These are phyloP conservation scores for Polydesmus complanatus DNA, from an alignment of 2,888 invertebrate genomes.

Conservation along the genomic window DNA sequence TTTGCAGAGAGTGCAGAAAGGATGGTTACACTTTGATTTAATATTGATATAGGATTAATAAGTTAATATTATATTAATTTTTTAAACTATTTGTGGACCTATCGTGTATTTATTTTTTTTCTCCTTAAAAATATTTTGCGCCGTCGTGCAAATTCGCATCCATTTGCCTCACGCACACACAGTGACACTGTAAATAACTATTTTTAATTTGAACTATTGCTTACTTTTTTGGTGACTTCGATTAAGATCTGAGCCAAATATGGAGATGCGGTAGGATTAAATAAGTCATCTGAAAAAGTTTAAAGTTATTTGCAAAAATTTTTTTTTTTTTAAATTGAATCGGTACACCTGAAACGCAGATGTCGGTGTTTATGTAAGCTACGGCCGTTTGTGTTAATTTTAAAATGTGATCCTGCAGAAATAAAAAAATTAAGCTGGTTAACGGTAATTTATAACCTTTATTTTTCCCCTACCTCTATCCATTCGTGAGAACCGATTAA, in stretches of 20 bases:
- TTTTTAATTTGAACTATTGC: not conserved
- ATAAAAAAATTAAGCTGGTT: not conserved
- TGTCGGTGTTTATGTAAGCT: slow-evolving; percentile 21
- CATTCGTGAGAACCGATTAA: slow-evolving; percentile 39
- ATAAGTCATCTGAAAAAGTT: not conserved
- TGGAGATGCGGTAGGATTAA: not conserved
- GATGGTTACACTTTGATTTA: no score
- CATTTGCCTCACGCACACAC: no score
- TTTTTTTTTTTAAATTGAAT: not conserved
- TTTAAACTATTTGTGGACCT: no score
- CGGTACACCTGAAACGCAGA: slow-evolving; percentile 19
- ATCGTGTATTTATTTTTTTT: not conserved
- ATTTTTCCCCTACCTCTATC: slow-evolving; percentile 25
- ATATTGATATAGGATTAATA: no score
- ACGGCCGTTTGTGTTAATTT: slow-evolving; percentile 20
- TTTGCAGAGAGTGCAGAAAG: no score
- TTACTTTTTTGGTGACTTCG: slow-evolving; percentile 3
- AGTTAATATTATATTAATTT: no score
- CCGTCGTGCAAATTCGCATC: no score
- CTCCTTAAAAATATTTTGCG: no score
- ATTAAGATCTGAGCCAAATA: not conserved
- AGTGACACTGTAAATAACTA: no score
- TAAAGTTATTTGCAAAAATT: not conserved
- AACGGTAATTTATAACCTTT: not conserved
- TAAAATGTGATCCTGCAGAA: slow-evolving; percentile 15